phyloP scores from a whole-genome alignment of 2,113 vertebrate species.

The Nestor notabilis region DNA sequence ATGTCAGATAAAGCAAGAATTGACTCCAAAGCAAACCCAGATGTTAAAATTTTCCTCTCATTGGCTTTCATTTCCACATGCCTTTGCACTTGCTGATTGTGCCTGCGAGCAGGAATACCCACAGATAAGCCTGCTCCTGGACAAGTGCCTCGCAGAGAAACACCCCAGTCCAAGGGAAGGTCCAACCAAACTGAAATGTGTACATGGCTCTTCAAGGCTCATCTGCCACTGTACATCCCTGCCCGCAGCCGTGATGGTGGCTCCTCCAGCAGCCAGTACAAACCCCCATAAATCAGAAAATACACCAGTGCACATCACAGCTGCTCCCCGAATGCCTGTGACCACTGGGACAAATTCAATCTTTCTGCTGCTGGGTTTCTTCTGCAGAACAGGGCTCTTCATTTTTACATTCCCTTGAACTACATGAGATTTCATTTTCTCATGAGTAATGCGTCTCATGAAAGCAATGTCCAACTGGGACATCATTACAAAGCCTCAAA shows the following conservation, averaged over 20 bases:
- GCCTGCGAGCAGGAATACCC: not conserved
- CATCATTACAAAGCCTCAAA: conserved; percentile 20
- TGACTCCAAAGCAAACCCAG: not conserved
- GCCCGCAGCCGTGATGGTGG: not conserved
- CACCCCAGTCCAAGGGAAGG: not conserved
- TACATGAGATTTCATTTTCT: conserved; percentile 14
- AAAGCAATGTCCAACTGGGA: not conserved
- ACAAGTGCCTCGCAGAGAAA: not conserved
- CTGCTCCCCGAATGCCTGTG: not conserved
- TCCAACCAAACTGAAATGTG: not conserved
- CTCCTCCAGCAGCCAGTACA: not conserved
- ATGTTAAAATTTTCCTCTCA: not conserved
- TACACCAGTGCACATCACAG: not conserved
- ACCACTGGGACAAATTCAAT: not conserved
- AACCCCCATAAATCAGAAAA: not conserved
- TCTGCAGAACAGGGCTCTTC: not conserved
- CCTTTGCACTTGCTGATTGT: not conserved
- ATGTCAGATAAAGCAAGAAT: not conserved
- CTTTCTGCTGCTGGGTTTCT: not conserved
- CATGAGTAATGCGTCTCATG: not conserved
- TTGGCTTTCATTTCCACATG: not conserved
- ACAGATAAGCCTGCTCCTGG: not conserved
- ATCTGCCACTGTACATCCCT: not conserved
- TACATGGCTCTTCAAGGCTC: not conserved
- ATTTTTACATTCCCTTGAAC: not conserved